Evolutionary conservation across 2,888 invertebrate genomes (phyloP).

Genomic region (Bursaphelenchus okinawaensis): DNA sequence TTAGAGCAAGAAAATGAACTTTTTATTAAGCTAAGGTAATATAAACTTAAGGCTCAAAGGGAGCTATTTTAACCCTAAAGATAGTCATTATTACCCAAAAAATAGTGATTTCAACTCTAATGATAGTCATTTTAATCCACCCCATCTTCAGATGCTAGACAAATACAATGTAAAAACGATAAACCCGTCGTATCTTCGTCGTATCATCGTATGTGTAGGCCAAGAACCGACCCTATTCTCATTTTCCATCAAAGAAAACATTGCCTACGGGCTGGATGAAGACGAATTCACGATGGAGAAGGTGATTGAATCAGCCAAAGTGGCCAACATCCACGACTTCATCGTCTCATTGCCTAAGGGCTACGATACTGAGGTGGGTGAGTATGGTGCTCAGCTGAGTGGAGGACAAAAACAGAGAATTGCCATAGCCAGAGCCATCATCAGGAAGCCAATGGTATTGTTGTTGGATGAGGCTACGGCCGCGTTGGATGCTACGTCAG

Average conservation of each 20-base stretch:
- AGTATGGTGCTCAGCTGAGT: conserved; percentile 73
- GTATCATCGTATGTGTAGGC: conserved; percentile 48
- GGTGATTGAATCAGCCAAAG: conserved; percentile 58
- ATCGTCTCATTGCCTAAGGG: conserved; percentile 63
- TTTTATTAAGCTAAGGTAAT: no score
- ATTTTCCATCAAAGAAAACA: conserved; percentile 40
- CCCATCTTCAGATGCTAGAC: conserved; percentile 36
- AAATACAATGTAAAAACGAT: conserved; percentile 43
- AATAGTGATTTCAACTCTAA: not conserved
- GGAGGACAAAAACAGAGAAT: conserved; percentile 84
- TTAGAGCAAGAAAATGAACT: no score
- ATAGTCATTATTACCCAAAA: no score
- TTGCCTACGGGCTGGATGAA: conserved; percentile 54
- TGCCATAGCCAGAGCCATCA: conserved; percentile 67
- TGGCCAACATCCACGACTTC: conserved; percentile 61
- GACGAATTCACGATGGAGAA: conserved; percentile 57
- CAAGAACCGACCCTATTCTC: conserved; percentile 47
- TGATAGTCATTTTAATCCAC: no score
- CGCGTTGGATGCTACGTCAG: conserved; percentile 45
- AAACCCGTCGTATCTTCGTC: conserved; percentile 47
- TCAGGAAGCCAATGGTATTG: conserved; percentile 45
- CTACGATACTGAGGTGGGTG: conserved; percentile 73
- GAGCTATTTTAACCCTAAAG: no score
- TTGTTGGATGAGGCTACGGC: conserved; percentile 55
- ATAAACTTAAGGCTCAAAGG: no score